Evolutionary conservation across 1,140 invertebrate genomes (phyloP).

Genomic region (Nylanderia fulva): DNA sequence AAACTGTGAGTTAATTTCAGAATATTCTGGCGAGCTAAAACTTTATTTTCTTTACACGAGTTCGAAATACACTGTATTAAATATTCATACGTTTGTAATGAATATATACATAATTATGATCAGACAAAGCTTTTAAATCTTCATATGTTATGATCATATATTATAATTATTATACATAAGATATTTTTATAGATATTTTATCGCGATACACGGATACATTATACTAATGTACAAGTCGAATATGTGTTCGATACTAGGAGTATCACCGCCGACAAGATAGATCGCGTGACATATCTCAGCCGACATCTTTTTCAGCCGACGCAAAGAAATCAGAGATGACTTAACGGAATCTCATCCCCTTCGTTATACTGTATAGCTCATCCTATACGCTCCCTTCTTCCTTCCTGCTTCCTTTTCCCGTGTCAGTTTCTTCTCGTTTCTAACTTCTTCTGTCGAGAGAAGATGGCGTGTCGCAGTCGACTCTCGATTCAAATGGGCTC

Average conservation of each 20-base stretch:
- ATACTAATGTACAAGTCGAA: neutral
- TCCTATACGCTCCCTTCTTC: neutral
- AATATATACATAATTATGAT: neutral
- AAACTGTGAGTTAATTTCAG: constrained; percentile 19
- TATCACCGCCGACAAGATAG: constrained; percentile 50
- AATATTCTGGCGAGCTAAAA: neutral
- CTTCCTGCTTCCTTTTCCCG: neutral
- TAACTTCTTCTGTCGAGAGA: constrained; percentile 21
- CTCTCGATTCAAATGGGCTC: constrained; percentile 71
- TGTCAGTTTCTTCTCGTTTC: constrained; percentile 50
- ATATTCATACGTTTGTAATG: neutral
- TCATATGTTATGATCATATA: neutral
- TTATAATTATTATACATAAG: neutral
- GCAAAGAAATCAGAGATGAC: constrained; percentile 54
- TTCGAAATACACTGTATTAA: neutral
- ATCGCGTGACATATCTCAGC: constrained; percentile 53
- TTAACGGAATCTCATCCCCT: constrained; percentile 27
- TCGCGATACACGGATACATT: neutral
- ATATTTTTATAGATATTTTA: neutral
- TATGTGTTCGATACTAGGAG: constrained; percentile 41
- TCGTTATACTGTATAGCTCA: neutral
- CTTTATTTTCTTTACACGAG: neutral
- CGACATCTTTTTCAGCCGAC: constrained; percentile 56
- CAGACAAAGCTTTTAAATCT: neutral
- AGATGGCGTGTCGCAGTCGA: constrained; percentile 63